Base-by-base conservation (phyloP, 2,113 vertebrate species). In the Calyptommatus sinebrachiatus region DNA sequence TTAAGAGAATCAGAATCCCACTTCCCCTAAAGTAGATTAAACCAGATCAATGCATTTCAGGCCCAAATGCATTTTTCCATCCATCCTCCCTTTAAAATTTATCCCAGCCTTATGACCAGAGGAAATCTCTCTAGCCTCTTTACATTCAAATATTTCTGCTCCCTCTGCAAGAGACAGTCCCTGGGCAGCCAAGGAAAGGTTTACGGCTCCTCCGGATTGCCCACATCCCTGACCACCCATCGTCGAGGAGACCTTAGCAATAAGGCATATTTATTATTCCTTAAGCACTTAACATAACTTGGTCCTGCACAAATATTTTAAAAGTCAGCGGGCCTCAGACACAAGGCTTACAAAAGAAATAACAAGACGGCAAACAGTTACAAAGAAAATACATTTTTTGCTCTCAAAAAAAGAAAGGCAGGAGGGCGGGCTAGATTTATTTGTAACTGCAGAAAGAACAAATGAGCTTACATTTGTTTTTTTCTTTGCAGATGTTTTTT, bases 381-480 rank as follows among this genome's bases (percentile, higher is more conserved):
- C 29, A n/a, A 28, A 35, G 26, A 5, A 18, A 8, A 45, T 24
- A 62, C 14, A 18, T 18, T 57, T 57, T 57, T 57, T 57, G 12
- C 53, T 57, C 14, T 57, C 53, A 16, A 57, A 57, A 57, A 57
- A 26, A 62, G 22, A 28, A 41, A 8, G 35, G 35, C 35, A 5
- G 2, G 31, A 24, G 14, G 2, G 48, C 6, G 48, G 21, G 16
- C 5, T 11, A 1, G 48, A 35, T 8, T 16, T 5, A 4, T 41
- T 41, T 21, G 50, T 28, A n/a, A 71, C 28, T 29, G 29, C 41
- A 7, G 31, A 22, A 8, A 18, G n/a, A 63, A 35, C 35, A 18
- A 76, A 76, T 21, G 74, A 41, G 29, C 8, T 75, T 62, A 26
- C 7, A 41, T 53, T 84, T 10, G n/a, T 79, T 75, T 79, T 70